Conservation (phyloP, 2,113 vertebrate species). For the Australoheros scitulus region DNA sequence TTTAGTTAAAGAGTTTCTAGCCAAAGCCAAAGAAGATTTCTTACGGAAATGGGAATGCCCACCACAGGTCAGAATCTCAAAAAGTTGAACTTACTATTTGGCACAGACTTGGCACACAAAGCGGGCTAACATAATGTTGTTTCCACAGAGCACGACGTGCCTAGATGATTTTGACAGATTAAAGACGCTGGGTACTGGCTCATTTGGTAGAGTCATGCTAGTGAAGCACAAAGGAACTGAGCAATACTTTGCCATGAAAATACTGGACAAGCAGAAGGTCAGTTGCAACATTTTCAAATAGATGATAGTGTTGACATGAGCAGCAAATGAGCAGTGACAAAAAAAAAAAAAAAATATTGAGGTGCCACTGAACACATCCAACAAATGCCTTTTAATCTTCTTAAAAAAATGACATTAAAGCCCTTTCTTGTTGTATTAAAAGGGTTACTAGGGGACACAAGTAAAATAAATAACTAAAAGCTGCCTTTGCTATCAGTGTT, state of each 20-base stretch:
- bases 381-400: conserved; percentile 3
- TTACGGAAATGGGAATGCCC: conserved; percentile 99
- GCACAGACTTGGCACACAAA: not conserved
- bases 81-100: not conserved
- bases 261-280: conserved; percentile 99
- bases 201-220: conserved; percentile 99
- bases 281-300: conserved; percentile 50
- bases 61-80: conserved; percentile 85
- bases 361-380: not conserved
- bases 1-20: conserved; percentile 99
- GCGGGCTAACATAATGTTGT: not conserved
- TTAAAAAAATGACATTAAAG: not conserved
- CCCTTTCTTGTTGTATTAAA: not conserved
- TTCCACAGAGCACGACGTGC: conserved; percentile 89
- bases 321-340: not conserved
- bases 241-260: conserved; percentile 99
- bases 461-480: conserved; percentile 13
- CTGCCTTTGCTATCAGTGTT: conserved; percentile 1
- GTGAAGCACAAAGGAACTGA: conserved; percentile 98
- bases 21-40: conserved; percentile 99
- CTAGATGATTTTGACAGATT: conserved; percentile 98
- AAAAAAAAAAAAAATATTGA: not conserved
- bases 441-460: not conserved
- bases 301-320: not conserved
- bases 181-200: conserved; percentile 98